Evolutionary conservation across 2,888 invertebrate species (phyloP).

Genomic region (Epinotia nisella): DNA sequence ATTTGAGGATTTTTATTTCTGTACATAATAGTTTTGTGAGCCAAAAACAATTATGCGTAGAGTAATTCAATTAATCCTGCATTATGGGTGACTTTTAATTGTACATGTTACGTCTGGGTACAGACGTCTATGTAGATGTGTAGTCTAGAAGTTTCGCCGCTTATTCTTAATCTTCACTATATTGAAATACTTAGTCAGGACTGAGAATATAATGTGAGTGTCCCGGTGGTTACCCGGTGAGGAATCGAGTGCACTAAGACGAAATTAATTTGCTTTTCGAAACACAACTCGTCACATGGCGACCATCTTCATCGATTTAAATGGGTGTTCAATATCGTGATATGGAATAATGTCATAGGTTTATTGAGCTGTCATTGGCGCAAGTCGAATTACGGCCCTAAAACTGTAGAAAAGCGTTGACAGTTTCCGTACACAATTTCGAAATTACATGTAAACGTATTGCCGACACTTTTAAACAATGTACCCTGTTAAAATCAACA

Average conservation of each 20-base stretch:
- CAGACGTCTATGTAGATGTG: background rate
- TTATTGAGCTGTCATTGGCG: too few species aligned
- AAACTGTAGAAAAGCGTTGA: background rate
- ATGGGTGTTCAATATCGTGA: too few species aligned
- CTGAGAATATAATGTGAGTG: background rate
- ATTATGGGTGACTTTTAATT: slow-evolving; percentile 5
- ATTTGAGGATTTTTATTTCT: slow-evolving; percentile 15
- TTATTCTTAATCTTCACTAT: background rate
- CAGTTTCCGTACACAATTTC: background rate
- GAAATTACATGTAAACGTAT: too few species aligned
- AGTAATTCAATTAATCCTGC: slow-evolving; percentile 24
- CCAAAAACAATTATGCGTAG: slow-evolving; percentile 38
- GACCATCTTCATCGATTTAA: too few species aligned
- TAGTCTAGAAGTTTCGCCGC: background rate
- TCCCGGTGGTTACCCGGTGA: background rate
- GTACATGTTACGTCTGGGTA: slow-evolving; percentile 4
- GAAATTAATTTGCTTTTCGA: background rate
- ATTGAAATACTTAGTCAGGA: background rate
- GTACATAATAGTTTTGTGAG: slow-evolving; percentile 10
- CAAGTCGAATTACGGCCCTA: background rate
- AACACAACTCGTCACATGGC: too few species aligned
- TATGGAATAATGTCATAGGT: too few species aligned
- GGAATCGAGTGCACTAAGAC: background rate
- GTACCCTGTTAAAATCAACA: background rate
- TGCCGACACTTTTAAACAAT: background rate